phyloP scores from a whole-genome alignment of 1,140 invertebrate genomes.

The Dendrolimus kikuchii region DNA sequence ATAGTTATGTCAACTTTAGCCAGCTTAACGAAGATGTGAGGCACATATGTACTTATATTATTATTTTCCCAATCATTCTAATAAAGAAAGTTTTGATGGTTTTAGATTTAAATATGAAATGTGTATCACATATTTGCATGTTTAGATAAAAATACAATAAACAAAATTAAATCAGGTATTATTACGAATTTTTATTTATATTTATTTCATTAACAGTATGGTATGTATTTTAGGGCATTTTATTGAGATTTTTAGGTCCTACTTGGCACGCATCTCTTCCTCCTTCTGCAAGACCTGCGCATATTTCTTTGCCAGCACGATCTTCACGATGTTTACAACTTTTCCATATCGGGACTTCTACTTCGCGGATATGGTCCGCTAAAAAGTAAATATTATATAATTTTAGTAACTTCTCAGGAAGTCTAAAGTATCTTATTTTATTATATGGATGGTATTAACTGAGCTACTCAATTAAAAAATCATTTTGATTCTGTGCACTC shows the following conservation, averaged over 20 bases:
- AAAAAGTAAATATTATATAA: conserved; percentile 3
- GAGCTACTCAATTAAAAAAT: too few relatives aligned
- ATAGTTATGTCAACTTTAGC: too few relatives aligned
- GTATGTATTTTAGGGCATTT: neutral
- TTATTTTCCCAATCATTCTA: too few relatives aligned
- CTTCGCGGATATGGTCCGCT: conserved; percentile 81
- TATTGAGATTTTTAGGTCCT: conserved; percentile 8
- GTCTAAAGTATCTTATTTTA: neutral
- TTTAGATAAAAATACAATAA: conserved; percentile 5
- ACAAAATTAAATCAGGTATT: neutral
- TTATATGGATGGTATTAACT: too few relatives aligned
- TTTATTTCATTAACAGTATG: neutral
- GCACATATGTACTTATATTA: too few relatives aligned
- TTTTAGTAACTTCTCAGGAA: neutral
- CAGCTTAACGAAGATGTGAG: too few relatives aligned
- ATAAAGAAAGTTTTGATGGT: too few relatives aligned
- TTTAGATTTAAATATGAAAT: too few relatives aligned
- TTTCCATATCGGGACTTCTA: conserved; percentile 76
- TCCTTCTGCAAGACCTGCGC: conserved; percentile 82
- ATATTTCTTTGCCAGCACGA: conserved; percentile 77
- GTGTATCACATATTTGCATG: neutral
- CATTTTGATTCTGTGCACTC: too few relatives aligned
- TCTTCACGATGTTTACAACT: conserved; percentile 76
- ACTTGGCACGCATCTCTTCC: conserved; percentile 86
- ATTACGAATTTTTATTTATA: too few relatives aligned